Base-by-base conservation (phyloP, 2,797 vertebrate species). In the Urocyon cinereoargenteus region DNA sequence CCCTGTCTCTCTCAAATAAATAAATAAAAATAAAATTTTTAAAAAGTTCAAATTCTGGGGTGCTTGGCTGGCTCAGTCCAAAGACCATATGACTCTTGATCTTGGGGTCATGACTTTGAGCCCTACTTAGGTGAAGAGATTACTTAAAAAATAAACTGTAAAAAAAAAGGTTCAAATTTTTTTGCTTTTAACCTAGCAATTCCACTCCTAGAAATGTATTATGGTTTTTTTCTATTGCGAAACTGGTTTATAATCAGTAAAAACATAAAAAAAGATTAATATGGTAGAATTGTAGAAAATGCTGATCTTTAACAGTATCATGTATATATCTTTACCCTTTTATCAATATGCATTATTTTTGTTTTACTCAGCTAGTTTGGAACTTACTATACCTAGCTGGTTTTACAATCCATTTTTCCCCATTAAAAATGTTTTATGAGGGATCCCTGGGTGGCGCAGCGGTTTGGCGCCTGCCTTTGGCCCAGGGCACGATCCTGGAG, bases 151-250 rank as follows among this genome's bases (percentile, higher is more conserved):
- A 75, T 26, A 49, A 75, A 75, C 10, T 45, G 26, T 15, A 16
- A 28, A 57, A 92, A 85, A 57, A 92, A 85, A n/a, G n/a, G 36
- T 86, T 77, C 53, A 31, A 53, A 85, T 31, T 84, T 24, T 24
- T 75, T 85, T 75, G 57, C 66, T 92, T 84, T 84, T 84, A 70
- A 92, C 45, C 55, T 73, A 75, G 18, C 24, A 84, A 84, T 70
- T 93, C 83, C 40, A 93, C 22, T 59, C 12, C 28, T 79, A 66
- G 31, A 79, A 68, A 79, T 49, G 51, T 59, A 79, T 2, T 45
- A 40, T 40, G n/a, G 40, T 31, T 49, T 61, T 62, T 75, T 85
- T 26, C 14, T 93, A 49, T 79, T 79, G 59, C 12, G n/a, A 87
- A 70, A 70, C 61, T 57, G 40, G 51, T 57, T 86, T 15, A 70